Evolutionary conservation across 1,140 invertebrate species (phyloP), one percentile per base, ranked within the genome.

Genomic region (Drosophila ficusphila): DNA sequence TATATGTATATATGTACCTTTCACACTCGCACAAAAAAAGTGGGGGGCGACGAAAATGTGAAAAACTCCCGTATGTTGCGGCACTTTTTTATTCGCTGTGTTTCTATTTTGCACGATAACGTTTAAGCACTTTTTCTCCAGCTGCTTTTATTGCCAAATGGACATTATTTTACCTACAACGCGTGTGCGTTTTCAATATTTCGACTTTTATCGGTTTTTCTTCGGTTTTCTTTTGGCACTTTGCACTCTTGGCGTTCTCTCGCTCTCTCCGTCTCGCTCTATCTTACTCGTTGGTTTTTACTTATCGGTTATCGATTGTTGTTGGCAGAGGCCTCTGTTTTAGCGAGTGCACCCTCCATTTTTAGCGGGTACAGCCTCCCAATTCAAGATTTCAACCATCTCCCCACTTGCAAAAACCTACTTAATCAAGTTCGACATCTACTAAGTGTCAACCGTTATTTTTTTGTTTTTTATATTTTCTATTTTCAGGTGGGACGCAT

Each of bases 1-100:
- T 86, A 79, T 57, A 39, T 39, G 38, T 39, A 39, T 39, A 39
- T 39, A 44, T 57, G 49, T 79, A 85, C 76, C 74, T 85, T 79
- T 85, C 60, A 64, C 60, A 64, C 23, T 74, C 29, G 33, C 42
- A 39, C 44, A 33, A 33, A 19, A 36, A 53, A 23, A 19, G 29
- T 31, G 44, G 16, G 16, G 29, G 27, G 27, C 54, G 68, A 75
- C 61, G 41, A 77, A 83, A 62, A 77, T 25, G 39, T 44, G 65
- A 27, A 67, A 41, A 64, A 34, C 60, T 52, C 36, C 60, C 44
- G 44, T 67, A 49, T 64, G 42, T 21, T 60, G 39, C 56, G 39
- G 29, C 29, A 36, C 41, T 62, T 62, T 62, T 29, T 16, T 41
- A 21, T 21, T 48, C 2, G 18, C 25, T 46, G 72, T 76, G 68